These are phyloP conservation scores for Perca schrenkii DNA, from an alignment of 2,113 vertebrate species.

Conservation along the genomic window DNA sequence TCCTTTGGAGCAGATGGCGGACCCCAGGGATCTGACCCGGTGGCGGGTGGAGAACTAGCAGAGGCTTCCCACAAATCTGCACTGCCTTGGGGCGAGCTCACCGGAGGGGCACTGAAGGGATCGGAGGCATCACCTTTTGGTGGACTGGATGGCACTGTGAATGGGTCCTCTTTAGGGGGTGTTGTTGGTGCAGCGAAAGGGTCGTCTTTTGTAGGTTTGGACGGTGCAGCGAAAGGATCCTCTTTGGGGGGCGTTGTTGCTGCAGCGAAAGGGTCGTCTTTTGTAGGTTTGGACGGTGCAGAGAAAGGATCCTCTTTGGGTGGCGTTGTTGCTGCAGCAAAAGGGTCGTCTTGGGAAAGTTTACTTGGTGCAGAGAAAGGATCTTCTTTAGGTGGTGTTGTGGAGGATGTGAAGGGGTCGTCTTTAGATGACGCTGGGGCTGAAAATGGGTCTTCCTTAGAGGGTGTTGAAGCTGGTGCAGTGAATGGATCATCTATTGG, in stretches of 20 bases:
- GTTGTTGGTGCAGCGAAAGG: constrained; percentile 30
- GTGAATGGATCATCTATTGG: constrained; percentile 51
- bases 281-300: background rate
- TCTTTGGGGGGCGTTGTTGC: constrained; percentile 11
- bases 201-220: constrained; percentile 35
- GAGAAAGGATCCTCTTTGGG: constrained; percentile 50
- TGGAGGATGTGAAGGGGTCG: constrained; percentile 23
- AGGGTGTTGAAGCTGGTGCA: constrained; percentile 18
- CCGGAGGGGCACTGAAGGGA: constrained; percentile 58
- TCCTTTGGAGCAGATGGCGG: constrained; percentile 60
- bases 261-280: constrained; percentile 34
- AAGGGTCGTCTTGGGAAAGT: constrained; percentile 44
- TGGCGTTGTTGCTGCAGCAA: constrained; percentile 20
- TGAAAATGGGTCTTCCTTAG: constrained; percentile 56
- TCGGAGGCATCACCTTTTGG: constrained; percentile 50
- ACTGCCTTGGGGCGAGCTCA: constrained; percentile 30
- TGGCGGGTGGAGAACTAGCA: constrained; percentile 47
- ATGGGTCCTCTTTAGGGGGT: constrained; percentile 34
- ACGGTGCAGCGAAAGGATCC: constrained; percentile 25
- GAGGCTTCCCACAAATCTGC: constrained; percentile 60
- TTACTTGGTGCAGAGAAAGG: constrained; percentile 28
- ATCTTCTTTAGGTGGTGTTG: constrained; percentile 18
- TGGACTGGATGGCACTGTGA: constrained; percentile 35
- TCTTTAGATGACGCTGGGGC: background rate
- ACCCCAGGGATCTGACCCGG: constrained; percentile 83